phyloP scores from a whole-genome alignment of 1,140 invertebrate genomes.

The Melanaphis sacchari region DNA sequence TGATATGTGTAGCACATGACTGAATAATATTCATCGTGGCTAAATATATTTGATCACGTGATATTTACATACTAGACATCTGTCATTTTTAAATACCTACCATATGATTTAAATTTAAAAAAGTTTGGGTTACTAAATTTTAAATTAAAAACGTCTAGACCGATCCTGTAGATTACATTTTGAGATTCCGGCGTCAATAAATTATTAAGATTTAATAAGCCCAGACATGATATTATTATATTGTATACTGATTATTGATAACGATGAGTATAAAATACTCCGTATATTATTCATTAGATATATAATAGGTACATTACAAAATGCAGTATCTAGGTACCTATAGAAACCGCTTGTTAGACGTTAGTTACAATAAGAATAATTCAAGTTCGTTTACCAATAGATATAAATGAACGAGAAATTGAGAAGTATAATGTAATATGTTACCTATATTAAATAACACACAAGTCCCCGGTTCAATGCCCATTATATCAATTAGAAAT shows the following conservation, averaged over 20 bases:
- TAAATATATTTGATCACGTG: too few species aligned
- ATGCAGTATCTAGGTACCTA: neutral
- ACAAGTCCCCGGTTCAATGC: neutral
- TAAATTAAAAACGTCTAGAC: neutral
- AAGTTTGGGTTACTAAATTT: neutral
- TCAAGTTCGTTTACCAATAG: neutral
- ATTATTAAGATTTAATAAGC: neutral
- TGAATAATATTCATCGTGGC: too few species aligned
- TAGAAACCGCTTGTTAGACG: neutral
- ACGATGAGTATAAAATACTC: neutral
- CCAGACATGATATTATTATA: neutral
- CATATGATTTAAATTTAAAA: neutral
- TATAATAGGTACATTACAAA: neutral
- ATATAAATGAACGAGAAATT: neutral
- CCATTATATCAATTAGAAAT: slow-evolving; percentile 3
- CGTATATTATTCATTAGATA: neutral
- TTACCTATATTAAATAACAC: neutral
- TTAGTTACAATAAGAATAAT: neutral
- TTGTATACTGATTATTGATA: neutral
- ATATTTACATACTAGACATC: too few species aligned
- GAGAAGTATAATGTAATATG: neutral
- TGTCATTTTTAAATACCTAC: neutral
- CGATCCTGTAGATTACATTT: neutral
- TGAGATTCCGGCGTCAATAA: neutral
- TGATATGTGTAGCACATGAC: too few species aligned